These are phyloP conservation scores for Ceramica pisi DNA, from an alignment of 2,888 invertebrate genomes.

Conservation along the genomic window DNA sequence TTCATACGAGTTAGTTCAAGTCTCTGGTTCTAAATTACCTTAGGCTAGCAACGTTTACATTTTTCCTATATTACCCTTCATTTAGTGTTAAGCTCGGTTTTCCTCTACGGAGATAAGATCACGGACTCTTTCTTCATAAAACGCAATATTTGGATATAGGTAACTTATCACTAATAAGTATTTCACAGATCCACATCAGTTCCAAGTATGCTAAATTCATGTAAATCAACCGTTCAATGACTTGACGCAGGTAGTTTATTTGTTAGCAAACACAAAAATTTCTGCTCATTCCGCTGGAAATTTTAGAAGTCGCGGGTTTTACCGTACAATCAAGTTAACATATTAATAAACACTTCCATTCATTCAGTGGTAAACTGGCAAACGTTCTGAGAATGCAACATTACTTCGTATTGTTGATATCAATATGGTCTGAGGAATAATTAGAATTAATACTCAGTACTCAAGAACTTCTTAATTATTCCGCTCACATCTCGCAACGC, in stretches of 20 bases:
- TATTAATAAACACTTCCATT: conserved; percentile 38
- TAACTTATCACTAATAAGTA: background rate
- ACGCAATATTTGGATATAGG: background rate
- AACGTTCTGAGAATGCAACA: conserved; percentile 38
- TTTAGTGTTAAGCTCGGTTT: too few relatives aligned
- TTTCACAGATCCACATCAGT: conserved; percentile 10
- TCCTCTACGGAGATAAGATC: background rate
- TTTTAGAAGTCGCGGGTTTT: conserved; percentile 40
- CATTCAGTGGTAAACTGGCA: background rate
- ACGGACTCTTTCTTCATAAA: background rate
- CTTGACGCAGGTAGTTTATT: background rate
- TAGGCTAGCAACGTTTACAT: too few relatives aligned
- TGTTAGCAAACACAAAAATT: background rate
- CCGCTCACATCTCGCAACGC: conserved; percentile 13
- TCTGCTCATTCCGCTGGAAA: conserved; percentile 25
- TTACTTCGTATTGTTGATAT: conserved; percentile 7
- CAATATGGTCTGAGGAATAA: conserved; percentile 14
- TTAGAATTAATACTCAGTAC: conserved; percentile 31
- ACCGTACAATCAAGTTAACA: conserved; percentile 42
- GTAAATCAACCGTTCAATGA: conserved; percentile 15
- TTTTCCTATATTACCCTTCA: too few relatives aligned
- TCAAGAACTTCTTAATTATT: conserved; percentile 23
- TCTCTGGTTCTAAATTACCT: too few relatives aligned
- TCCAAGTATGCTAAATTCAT: conserved; percentile 8
- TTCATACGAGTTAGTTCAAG: too few relatives aligned